Evolutionary conservation across 2,797 vertebrate species (phyloP).

Genomic region (Danio aesculapii): DNA sequence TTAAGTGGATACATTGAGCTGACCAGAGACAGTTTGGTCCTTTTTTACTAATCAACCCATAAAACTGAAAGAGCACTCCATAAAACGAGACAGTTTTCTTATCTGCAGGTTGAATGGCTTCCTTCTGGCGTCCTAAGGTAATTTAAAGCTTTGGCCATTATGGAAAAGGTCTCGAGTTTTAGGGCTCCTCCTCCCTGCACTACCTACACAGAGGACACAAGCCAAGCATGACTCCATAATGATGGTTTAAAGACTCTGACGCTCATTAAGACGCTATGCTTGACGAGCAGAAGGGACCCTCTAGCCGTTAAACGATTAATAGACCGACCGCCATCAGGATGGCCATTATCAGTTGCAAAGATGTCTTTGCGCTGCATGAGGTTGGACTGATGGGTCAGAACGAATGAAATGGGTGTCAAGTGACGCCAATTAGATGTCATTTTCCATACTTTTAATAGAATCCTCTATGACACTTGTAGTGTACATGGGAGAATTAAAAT

Average conservation of each 20-base stretch:
- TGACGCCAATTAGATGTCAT: constrained; percentile 34
- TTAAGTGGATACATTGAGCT: constrained; percentile 13
- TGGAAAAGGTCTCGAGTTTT: constrained; percentile 46
- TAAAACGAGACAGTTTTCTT: constrained; percentile 38
- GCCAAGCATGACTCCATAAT: constrained; percentile 61
- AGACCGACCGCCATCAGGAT: constrained; percentile 53
- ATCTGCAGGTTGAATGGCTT: constrained; percentile 38
- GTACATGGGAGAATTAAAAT: background rate
- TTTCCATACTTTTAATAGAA: constrained; percentile 31
- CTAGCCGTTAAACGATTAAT: constrained; percentile 59
- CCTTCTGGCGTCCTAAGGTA: constrained; percentile 35
- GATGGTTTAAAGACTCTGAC: constrained; percentile 63
- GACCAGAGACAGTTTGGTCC: constrained; percentile 12
- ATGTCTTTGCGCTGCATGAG: constrained; percentile 44
- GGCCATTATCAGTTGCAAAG: constrained; percentile 58
- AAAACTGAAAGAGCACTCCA: constrained; percentile 37
- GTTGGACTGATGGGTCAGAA: constrained; percentile 52
- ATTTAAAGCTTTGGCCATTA: constrained; percentile 51
- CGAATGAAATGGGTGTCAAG: constrained; percentile 52
- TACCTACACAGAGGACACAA: constrained; percentile 57
- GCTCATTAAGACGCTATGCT: constrained; percentile 60
- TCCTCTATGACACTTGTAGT: background rate
- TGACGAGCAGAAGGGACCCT: constrained; percentile 59
- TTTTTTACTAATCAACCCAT: constrained; percentile 34
- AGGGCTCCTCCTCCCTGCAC: constrained; percentile 35